Conservation (phyloP, 2,888 invertebrate genomes). For the Abscondita cerata region DNA sequence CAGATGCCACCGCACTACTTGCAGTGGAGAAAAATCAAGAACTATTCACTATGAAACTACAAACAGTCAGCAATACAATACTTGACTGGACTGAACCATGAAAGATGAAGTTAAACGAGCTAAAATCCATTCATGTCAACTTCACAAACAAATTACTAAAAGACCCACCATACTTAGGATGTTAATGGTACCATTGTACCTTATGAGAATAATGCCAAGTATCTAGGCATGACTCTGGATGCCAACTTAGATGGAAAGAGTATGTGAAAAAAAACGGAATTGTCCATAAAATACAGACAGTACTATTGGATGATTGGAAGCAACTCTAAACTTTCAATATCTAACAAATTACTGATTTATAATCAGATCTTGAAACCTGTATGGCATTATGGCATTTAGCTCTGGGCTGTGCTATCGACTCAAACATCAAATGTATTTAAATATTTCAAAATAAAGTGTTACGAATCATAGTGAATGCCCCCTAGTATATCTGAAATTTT, state of each 20-base stretch:
- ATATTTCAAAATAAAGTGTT: constrained; percentile 2
- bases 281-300: neutral
- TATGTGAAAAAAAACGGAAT: constrained; percentile 2
- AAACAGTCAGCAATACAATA: neutral
- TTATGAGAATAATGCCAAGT: constrained; percentile 2
- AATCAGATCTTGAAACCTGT: neutral
- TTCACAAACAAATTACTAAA: constrained; percentile 6
- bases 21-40: neutral
- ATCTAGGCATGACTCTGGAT: neutral
- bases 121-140: neutral
- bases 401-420: neutral
- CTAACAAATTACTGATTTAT: constrained; percentile 2
- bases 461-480: constrained; percentile 10
- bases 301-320: neutral
- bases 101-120: neutral
- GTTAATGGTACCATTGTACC: neutral
- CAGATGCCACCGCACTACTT: neutral
- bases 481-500: constrained; percentile 6
- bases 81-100: neutral
- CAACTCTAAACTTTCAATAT: constrained; percentile 7
- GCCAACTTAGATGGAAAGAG: neutral
- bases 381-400: neutral
- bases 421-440: constrained; percentile 5
- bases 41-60: neutral
- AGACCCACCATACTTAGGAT: neutral